Evolutionary conservation across 37 sponge, comb jelly and placozoan genomes (phyloP).

Genomic region (Lycopodina hypogea): DNA sequence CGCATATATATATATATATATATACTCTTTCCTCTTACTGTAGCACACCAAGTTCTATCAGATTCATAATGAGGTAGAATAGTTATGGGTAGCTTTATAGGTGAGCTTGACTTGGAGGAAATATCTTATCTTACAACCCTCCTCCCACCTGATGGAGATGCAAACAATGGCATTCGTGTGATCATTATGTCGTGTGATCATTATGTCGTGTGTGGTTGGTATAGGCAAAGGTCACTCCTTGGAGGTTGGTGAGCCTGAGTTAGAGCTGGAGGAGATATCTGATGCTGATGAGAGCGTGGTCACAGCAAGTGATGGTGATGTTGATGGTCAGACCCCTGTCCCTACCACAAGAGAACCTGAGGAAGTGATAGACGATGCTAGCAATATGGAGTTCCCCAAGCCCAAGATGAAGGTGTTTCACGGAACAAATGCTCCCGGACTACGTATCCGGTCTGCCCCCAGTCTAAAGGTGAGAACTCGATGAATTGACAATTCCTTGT

Average conservation of each 20-base stretch:
- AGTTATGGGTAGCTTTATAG: background rate
- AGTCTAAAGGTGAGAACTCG: slow-evolving; percentile 36
- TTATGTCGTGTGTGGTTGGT: background rate
- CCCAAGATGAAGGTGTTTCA: slow-evolving; percentile 54
- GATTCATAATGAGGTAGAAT: background rate
- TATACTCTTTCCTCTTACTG: background rate
- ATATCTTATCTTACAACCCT: too few species aligned
- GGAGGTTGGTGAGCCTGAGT: slow-evolving; percentile 20
- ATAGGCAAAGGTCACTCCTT: slow-evolving; percentile 21
- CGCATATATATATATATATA: background rate
- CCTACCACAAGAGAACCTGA: background rate
- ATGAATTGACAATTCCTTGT: background rate
- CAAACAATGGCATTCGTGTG: too few species aligned
- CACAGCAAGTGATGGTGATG: background rate
- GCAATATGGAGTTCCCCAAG: slow-evolving; percentile 5
- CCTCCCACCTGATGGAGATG: background rate
- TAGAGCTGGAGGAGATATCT: background rate
- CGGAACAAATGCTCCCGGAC: slow-evolving; percentile 33
- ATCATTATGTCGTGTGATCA: too few species aligned
- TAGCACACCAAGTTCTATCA: background rate
- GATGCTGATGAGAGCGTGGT: slow-evolving; percentile 14
- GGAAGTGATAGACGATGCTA: background rate
- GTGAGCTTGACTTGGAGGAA: too few species aligned
- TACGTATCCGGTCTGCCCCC: slow-evolving; percentile 62
- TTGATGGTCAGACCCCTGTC: slow-evolving; percentile 11